Evolutionary conservation across 2,113 vertebrate species (phyloP), one percentile per base, ranked within the genome.

Genomic region (Lepisosteus oculatus): DNA sequence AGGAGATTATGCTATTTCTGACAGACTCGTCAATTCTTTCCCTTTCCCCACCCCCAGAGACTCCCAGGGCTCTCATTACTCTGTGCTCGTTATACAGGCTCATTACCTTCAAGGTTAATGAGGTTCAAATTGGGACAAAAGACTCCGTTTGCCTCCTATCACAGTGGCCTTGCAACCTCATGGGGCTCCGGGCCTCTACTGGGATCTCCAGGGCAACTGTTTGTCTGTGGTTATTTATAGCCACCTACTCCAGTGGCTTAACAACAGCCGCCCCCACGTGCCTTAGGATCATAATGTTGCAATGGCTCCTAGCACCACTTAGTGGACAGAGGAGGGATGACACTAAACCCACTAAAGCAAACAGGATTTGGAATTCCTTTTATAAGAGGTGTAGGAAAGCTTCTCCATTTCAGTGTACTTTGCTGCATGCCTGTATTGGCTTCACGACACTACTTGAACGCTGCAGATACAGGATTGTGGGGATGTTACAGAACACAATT

Each of bases 101-200:
- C 74, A 68, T 76, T 72, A 73, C 43, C 59, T 65, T 55, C 64
- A 67, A 57, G 61, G 66, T 72, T 71, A 71, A 77, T 11, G 47
- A 67, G 61, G 56, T 15, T 65, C 56, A 65, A 57, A 76, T 15
- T 68, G 41, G 9, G 67, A 41, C 63, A 55, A 62, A 55, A 69
- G 47, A 57, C 9, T 43, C 17, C 17, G 47, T 9, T 9, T 9
- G 8, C 1, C 47, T 6, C 47, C 47, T 51, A 5, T 51, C 47
- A 51, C 47, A 51, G 47, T 9, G 47, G 47, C 47, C 5, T 6
- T 9, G 4, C 47, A 51, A 51, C 47, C 5, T 51, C 47, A 51
- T 51, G 47, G 47, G 47, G 54, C 63, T 51, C n/a, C 44, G 11
- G 8, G 5, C 47, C 47, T 51, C 15, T 63, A 11, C 69, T 44